Conservation (phyloP, 1,140 invertebrate genomes). For the Teleogryllus occipitalis region DNA sequence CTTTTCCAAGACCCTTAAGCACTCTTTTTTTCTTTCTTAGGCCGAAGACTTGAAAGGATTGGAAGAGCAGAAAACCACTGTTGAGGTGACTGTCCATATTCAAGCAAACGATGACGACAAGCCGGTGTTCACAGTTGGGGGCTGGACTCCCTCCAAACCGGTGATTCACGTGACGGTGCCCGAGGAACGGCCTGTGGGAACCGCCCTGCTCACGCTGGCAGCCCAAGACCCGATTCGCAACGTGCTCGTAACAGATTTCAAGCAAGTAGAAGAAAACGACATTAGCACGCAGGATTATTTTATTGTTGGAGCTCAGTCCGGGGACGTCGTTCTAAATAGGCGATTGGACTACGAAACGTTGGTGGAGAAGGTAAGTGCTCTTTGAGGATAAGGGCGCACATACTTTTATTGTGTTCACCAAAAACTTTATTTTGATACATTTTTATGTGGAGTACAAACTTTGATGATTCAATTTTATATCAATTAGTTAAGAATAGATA, state of each 20-base stretch:
- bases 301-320: conserved; percentile 36
- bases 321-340: conserved; percentile 60
- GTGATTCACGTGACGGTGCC: conserved; percentile 57
- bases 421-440: no score
- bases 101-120: conserved; percentile 71
- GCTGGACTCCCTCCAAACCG: conserved; percentile 57
- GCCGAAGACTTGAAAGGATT: conserved; percentile 63
- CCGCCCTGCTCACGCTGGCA: conserved; percentile 60
- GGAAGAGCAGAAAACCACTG: conserved; percentile 52
- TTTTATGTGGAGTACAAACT: no score
- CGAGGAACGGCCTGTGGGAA: conserved; percentile 70
- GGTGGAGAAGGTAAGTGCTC: conserved; percentile 43
- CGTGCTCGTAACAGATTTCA: conserved; percentile 51
- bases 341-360: conserved; percentile 66
- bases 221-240: conserved; percentile 64
- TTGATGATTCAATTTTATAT: no score
- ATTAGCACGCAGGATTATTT: conserved; percentile 34
- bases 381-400: no score
- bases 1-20: no score
- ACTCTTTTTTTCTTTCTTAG: neutral
- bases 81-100: conserved; percentile 69
- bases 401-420: no score
- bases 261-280: conserved; percentile 31
- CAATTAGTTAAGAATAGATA: conserved; percentile 12
- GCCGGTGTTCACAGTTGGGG: conserved; percentile 62